Evolutionary conservation across 2,797 vertebrate species (phyloP).

Genomic region (Picus viridis): DNA sequence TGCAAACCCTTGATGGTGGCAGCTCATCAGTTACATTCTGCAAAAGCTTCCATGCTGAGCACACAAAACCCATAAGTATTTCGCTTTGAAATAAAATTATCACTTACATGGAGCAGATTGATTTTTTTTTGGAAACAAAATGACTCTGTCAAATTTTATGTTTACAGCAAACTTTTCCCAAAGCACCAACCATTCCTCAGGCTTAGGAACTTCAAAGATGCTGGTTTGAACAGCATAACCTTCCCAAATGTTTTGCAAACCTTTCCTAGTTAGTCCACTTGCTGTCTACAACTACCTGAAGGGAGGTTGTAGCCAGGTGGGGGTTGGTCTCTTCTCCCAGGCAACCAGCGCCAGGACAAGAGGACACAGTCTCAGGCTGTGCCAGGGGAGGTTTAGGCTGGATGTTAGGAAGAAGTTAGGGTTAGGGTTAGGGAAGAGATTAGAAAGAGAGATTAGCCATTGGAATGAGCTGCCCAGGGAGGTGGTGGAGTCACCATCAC

Average conservation of each 20-base stretch:
- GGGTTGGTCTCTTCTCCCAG: too few species aligned
- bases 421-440: too few species aligned
- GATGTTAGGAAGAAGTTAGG: too few species aligned
- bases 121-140: constrained; percentile 33
- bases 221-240: not conserved
- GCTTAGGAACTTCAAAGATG: too few species aligned
- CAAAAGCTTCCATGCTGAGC: not conserved
- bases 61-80: constrained; percentile 8
- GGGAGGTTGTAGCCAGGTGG: too few species aligned
- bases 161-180: constrained; percentile 2
- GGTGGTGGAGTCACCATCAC: too few species aligned
- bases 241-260: constrained; percentile 5
- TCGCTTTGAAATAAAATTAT: not conserved
- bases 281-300: too few species aligned
- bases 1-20: constrained; percentile 1
- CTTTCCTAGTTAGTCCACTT: not conserved
- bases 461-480: too few species aligned
- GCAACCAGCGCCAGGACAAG: too few species aligned
- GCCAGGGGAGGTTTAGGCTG: too few species aligned
- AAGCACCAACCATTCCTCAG: not conserved
- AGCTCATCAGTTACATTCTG: constrained; percentile 5
- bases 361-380: too few species aligned
- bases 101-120: not conserved
- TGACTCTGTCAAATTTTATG: not conserved
- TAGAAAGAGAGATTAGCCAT: too few species aligned